Conservation (phyloP, 2,888 invertebrate species). For the Xylocampa areola region DNA sequence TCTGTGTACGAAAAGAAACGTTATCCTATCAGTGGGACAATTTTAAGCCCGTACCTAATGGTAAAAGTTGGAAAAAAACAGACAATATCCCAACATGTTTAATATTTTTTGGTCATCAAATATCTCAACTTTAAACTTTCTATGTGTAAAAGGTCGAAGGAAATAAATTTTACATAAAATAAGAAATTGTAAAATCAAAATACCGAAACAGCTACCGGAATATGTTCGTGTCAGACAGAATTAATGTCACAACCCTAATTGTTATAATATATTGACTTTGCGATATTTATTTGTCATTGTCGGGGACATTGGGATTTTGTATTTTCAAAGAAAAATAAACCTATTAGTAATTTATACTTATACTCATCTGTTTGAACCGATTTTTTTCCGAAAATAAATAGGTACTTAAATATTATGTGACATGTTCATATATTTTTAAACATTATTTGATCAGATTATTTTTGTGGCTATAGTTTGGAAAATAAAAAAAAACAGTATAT, state of each 20-base stretch:
- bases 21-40: too few relatives aligned
- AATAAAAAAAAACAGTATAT: too few relatives aligned
- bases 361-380: slow-evolving; percentile 5
- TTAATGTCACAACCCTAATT: slow-evolving; percentile 38
- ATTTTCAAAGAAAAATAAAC: slow-evolving; percentile 22
- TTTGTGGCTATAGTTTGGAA: too few relatives aligned
- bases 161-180: neutral
- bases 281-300: slow-evolving; percentile 42
- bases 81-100: too few relatives aligned
- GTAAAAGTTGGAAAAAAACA: too few relatives aligned
- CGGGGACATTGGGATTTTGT: slow-evolving; percentile 14
- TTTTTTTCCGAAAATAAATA: neutral
- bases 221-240: slow-evolving; percentile 17
- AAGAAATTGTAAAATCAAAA: slow-evolving; percentile 2
- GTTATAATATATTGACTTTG: slow-evolving; percentile 36
- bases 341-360: neutral
- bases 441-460: too few relatives aligned
- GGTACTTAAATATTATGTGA: too few relatives aligned
- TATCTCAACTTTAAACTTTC: too few relatives aligned
- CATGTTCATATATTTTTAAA: too few relatives aligned
- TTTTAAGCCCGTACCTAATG: too few relatives aligned
- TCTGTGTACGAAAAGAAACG: too few relatives aligned
- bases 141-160: neutral
- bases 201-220: slow-evolving; percentile 37
- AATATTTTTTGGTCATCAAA: too few relatives aligned